Percentiles rank a stretch among this genome's conserved stretches.
Conservation (phyloP, 2,888 invertebrate genomes). For the Petrolisthes cinctipes region DNA sequence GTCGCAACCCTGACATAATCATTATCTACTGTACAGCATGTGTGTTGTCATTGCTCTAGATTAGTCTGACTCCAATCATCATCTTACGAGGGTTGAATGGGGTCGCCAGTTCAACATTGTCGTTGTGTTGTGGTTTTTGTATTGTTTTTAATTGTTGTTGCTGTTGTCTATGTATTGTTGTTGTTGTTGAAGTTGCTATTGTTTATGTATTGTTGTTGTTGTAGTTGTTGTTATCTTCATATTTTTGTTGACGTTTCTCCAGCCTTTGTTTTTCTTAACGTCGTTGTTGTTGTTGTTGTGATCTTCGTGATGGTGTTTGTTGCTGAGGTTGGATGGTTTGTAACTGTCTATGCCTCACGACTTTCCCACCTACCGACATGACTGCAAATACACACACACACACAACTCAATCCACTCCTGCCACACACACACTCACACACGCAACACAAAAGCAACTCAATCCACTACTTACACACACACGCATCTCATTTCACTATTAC, state of each 20-base stretch:
- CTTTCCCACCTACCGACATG: not conserved
- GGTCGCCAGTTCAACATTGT: no score
- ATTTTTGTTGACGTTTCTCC: not conserved
- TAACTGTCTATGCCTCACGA: not conserved
- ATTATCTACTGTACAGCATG: no score
- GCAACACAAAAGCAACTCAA: not conserved
- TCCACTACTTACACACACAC: not conserved
- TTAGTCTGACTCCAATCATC: no score
- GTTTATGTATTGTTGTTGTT: not conserved
- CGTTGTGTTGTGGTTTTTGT: no score
- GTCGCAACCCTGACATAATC: no score
- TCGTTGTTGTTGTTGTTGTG: not conserved
- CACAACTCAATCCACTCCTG: not conserved
- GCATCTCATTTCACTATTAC: not conserved
- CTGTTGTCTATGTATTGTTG: not conserved
- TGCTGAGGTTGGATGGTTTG: not conserved
- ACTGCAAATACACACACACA: not conserved
- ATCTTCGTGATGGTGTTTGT: not conserved
- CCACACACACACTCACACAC: no score
- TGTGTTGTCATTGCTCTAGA: no score
- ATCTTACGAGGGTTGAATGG: no score
- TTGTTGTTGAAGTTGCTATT: not conserved
- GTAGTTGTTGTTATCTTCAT: not conserved
- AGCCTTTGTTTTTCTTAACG: not conserved
- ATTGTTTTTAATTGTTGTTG: not conserved